These are phyloP conservation scores for Macrosoma leucophasiata DNA, from an alignment of 2,888 invertebrate genomes.

Conservation along the genomic window DNA sequence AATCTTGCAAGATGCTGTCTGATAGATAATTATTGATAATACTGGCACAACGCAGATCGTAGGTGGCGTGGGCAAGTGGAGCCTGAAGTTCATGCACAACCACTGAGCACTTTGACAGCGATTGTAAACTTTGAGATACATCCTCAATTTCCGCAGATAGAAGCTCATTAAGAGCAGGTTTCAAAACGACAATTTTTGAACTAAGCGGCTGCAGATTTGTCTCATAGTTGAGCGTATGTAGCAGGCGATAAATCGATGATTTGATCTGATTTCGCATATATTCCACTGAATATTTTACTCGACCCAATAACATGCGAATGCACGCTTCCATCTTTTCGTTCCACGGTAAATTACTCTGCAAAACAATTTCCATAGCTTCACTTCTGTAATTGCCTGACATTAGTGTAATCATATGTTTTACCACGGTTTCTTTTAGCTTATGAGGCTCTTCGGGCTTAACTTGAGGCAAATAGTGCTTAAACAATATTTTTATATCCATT, in stretches of 20 bases:
- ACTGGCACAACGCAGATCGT: not conserved
- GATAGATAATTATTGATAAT: not conserved
- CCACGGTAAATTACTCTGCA: conserved; percentile 30
- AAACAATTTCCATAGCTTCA: conserved; percentile 16
- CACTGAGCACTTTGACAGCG: no score
- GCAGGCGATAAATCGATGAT: conserved; percentile 32
- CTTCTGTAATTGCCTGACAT: conserved; percentile 37
- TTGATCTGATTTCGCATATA: conserved; percentile 39
- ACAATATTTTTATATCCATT: conserved; percentile 30
- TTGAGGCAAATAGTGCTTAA: conserved; percentile 33
- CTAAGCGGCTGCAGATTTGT: conserved; percentile 22
- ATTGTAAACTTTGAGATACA: no score
- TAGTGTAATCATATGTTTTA: conserved; percentile 39
- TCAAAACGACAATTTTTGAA: conserved; percentile 36
- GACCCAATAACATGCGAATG: conserved; percentile 36
- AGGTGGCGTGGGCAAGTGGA: not conserved
- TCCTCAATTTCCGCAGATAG: not conserved
- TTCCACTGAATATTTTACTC: conserved; percentile 41
- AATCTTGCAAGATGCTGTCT: not conserved
- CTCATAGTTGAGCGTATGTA: conserved; percentile 21
- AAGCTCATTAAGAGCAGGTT: conserved; percentile 9
- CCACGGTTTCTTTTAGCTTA: conserved; percentile 39
- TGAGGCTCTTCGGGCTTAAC: conserved; percentile 31
- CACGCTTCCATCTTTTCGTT: conserved; percentile 33
- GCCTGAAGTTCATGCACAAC: no score